Evolutionary conservation across 2,113 vertebrate species (phyloP).

Genomic region (Triplophysa siluroides): DNA sequence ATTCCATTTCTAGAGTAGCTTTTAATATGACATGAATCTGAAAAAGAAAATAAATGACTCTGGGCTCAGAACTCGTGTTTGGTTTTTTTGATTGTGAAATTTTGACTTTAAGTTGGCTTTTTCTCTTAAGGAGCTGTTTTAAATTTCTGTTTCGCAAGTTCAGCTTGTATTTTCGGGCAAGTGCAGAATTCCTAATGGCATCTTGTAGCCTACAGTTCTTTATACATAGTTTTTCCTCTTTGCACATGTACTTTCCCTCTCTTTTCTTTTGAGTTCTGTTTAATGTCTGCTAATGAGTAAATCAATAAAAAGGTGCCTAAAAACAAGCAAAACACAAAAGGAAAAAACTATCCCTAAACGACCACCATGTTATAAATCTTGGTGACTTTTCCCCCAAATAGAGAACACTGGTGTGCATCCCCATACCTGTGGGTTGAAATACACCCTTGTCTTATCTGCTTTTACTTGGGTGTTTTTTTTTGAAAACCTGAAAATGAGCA

Average conservation of each 20-base stretch:
- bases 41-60: slow-evolving; percentile 18
- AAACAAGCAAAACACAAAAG: slow-evolving; percentile 66
- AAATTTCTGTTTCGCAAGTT: slow-evolving; percentile 62
- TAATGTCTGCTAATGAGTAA: slow-evolving; percentile 71
- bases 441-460: slow-evolving; percentile 79
- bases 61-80: slow-evolving; percentile 65
- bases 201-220: slow-evolving; percentile 72
- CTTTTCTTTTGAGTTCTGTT: slow-evolving; percentile 55
- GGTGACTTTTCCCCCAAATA: slow-evolving; percentile 63
- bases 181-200: slow-evolving; percentile 78
- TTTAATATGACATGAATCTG: slow-evolving; percentile 62
- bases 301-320: slow-evolving; percentile 77
- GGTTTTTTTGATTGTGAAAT: slow-evolving; percentile 61
- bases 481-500: slow-evolving; percentile 61
- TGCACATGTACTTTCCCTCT: slow-evolving; percentile 58
- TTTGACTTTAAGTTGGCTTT: slow-evolving; percentile 19
- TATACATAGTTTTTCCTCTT: slow-evolving; percentile 58
- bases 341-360: slow-evolving; percentile 65
- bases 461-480: slow-evolving; percentile 70
- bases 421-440: slow-evolving; percentile 73
- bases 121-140: slow-evolving; percentile 60
- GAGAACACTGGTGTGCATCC: slow-evolving; percentile 77
- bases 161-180: slow-evolving; percentile 56
- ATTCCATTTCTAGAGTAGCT: slow-evolving; percentile 73
- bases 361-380: slow-evolving; percentile 71